These are phyloP conservation scores for Cossypha niveicapilla DNA, from an alignment of 2,797 vertebrate genomes.

Conservation along the genomic window DNA sequence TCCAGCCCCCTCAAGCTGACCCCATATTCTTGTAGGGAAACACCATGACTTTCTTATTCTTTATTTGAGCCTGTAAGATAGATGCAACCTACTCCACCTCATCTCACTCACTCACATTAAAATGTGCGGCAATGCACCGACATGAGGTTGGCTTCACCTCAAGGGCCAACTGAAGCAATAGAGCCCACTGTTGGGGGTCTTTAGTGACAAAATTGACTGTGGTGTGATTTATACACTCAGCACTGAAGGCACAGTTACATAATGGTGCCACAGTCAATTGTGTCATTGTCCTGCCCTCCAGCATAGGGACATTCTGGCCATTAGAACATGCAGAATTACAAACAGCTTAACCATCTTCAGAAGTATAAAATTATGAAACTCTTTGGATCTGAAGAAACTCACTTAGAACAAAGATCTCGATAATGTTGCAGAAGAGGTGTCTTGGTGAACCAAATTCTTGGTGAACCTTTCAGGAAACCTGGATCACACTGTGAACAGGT, in stretches of 20 bases:
- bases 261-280: conserved; percentile 38
- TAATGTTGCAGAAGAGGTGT: background rate
- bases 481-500: background rate
- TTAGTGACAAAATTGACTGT: conserved; percentile 58
- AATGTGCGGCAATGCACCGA: background rate
- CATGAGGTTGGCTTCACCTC: background rate
- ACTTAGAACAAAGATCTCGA: background rate
- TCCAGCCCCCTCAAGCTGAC: background rate
- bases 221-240: conserved; percentile 50
- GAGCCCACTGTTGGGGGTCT: conserved; percentile 27
- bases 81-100: background rate
- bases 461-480: background rate
- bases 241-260: conserved; percentile 6
- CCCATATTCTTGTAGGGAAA: background rate
- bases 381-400: background rate
- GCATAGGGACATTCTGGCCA: background rate
- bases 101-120: background rate
- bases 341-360: conserved; percentile 16
- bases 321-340: background rate
- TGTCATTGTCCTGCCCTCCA: conserved; percentile 30
- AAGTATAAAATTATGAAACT: background rate
- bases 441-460: background rate
- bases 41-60: background rate
- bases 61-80: background rate
- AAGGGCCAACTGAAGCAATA: conserved; percentile 48